phyloP scores from a whole-genome alignment of 2,888 invertebrate species.

The Hemicrepidius hirtus region DNA sequence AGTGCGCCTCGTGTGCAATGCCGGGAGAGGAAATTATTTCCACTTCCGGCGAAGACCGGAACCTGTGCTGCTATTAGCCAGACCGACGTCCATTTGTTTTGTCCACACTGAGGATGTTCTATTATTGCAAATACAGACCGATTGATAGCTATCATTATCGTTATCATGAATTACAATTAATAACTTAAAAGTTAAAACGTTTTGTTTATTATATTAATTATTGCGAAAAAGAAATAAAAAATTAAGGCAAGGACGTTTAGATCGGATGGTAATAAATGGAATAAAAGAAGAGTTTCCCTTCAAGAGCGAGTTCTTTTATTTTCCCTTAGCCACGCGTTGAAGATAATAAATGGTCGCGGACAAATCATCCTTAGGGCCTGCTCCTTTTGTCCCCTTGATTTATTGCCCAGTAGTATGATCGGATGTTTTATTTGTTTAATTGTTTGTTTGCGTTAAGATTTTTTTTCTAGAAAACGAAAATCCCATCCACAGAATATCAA shows the following conservation, averaged over 20 bases:
- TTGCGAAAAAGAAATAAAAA: background rate
- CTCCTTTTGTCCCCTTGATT: constrained; percentile 60
- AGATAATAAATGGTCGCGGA: constrained; percentile 68
- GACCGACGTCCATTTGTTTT: constrained; percentile 63
- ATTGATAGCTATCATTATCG: constrained; percentile 17
- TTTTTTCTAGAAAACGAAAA: too few relatives aligned
- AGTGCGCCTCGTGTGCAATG: constrained; percentile 44
- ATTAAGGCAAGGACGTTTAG: background rate
- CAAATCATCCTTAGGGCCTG: constrained; percentile 65
- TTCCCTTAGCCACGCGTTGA: constrained; percentile 63
- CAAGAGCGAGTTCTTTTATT: constrained; percentile 43
- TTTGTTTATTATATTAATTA: background rate
- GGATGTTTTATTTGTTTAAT: constrained; percentile 70
- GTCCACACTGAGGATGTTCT: constrained; percentile 36
- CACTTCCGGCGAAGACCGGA: constrained; percentile 67
- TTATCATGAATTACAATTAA: background rate
- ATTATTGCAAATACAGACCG: constrained; percentile 40
- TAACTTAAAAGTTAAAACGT: too few relatives aligned
- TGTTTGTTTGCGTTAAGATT: constrained; percentile 62
- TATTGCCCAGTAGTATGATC: constrained; percentile 60
- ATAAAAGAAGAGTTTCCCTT: constrained; percentile 46
- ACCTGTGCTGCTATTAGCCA: constrained; percentile 65
- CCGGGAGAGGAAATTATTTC: constrained; percentile 67
- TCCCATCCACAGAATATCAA: too few relatives aligned
- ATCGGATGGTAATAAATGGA: constrained; percentile 33